Percentiles rank a stretch among this genome's conserved stretches.
These are phyloP conservation scores for Pyrrhia umbra DNA, from an alignment of 2,888 invertebrate species.

Conservation along the genomic window DNA sequence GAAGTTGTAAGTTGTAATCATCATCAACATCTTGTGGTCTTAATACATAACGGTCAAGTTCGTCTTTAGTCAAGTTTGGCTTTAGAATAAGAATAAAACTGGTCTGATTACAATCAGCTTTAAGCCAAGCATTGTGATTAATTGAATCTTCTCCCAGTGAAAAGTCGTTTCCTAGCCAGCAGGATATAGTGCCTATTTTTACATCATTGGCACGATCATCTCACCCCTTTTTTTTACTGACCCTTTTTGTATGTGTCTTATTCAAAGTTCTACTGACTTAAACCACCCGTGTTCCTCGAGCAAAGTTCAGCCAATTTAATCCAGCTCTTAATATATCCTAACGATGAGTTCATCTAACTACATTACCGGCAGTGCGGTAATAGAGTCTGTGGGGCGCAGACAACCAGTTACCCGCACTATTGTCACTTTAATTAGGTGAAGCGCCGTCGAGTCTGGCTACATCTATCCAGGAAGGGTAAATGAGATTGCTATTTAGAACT, in stretches of 20 bases:
- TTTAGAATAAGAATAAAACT: no score
- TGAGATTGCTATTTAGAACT: constrained; percentile 43
- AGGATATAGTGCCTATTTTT: no score
- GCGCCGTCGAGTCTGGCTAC: constrained; percentile 49
- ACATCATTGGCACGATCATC: no score
- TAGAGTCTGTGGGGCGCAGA: constrained; percentile 31
- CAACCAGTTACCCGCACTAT: constrained; percentile 34
- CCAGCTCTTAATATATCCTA: not conserved
- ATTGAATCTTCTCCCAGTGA: no score
- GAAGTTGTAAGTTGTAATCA: constrained; percentile 45
- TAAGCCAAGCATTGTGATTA: not conserved
- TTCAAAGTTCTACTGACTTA: not conserved
- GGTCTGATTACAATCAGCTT: no score
- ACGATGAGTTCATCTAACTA: constrained; percentile 34
- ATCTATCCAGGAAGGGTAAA: constrained; percentile 44
- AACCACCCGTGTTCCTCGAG: not conserved
- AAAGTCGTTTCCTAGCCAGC: no score
- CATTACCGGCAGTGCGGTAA: constrained; percentile 20
- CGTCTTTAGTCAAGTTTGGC: constrained; percentile 17
- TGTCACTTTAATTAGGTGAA: constrained; percentile 51
- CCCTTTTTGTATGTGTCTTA: no score
- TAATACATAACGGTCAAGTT: constrained; percentile 15
- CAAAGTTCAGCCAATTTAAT: constrained; percentile 3
- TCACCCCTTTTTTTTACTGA: no score
- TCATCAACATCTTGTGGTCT: constrained; percentile 10